Conservation (phyloP, 2,888 invertebrate genomes). For the Notodonta ziczac region DNA sequence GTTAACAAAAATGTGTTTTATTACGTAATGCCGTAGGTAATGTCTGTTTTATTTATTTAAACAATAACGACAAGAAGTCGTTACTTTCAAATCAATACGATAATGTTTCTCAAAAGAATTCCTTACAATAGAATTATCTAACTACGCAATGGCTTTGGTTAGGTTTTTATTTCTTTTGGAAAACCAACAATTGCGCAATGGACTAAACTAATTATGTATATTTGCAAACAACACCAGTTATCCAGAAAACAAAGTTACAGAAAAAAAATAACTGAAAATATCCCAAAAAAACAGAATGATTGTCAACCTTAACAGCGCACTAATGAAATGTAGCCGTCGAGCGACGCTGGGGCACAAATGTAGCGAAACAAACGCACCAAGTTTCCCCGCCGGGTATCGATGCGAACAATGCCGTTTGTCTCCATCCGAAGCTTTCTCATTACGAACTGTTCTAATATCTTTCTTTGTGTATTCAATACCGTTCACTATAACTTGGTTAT, state of each 20-base stretch:
- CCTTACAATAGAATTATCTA: too few relatives aligned
- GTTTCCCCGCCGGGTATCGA: slow-evolving; percentile 39
- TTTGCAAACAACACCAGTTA: too few relatives aligned
- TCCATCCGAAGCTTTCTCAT: slow-evolving; percentile 44
- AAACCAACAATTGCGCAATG: too few relatives aligned
- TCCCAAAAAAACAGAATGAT: neutral
- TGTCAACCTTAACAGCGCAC: slow-evolving; percentile 36
- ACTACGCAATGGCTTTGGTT: too few relatives aligned
- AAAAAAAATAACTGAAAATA: neutral
- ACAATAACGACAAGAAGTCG: too few relatives aligned
- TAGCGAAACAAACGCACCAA: slow-evolving; percentile 73
- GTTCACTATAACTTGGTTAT: slow-evolving; percentile 5
- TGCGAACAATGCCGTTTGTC: slow-evolving; percentile 44
- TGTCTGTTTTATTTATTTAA: too few relatives aligned
- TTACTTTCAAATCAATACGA: too few relatives aligned
- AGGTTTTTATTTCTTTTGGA: too few relatives aligned
- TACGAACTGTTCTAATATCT: slow-evolving; percentile 31
- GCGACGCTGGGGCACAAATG: slow-evolving; percentile 64
- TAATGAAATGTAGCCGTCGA: slow-evolving; percentile 78
- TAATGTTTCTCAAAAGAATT: too few relatives aligned
- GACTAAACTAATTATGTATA: too few relatives aligned
- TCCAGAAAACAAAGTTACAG: neutral
- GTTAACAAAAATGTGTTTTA: too few relatives aligned
- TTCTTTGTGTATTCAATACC: slow-evolving; percentile 36
- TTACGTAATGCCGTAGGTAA: too few relatives aligned